phyloP scores from a whole-genome alignment of 2,888 invertebrate genomes.

The Eilema depressum region DNA sequence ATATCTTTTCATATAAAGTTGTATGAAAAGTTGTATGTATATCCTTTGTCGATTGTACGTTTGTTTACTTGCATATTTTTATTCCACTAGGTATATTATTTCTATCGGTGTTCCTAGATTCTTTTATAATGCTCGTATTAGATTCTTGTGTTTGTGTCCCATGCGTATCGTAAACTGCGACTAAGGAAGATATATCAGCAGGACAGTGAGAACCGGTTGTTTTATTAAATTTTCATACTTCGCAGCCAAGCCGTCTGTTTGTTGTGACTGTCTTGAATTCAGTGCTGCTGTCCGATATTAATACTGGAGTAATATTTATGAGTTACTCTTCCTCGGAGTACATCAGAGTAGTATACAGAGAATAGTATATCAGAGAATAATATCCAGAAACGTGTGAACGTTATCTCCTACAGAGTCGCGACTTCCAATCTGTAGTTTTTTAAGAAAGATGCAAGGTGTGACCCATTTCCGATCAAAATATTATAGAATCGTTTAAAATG shows the following conservation, averaged over 20 bases:
- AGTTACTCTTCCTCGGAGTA: neutral
- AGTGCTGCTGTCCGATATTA: neutral
- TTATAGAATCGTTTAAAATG: too few relatives aligned
- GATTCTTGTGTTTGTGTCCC: neutral
- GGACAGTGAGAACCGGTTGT: neutral
- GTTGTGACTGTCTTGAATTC: neutral
- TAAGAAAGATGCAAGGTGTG: too few relatives aligned
- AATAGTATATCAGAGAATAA: neutral
- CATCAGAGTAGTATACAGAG: too few relatives aligned
- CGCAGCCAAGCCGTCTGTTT: neutral
- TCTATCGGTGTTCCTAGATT: neutral
- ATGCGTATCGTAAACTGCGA: slow-evolving; percentile 12
- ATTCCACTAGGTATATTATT: neutral
- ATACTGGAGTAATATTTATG: slow-evolving; percentile 1
- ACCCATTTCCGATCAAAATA: too few relatives aligned
- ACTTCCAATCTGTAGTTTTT: neutral
- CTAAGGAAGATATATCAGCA: slow-evolving; percentile 4
- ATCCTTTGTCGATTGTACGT: too few relatives aligned
- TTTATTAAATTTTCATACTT: slow-evolving; percentile 21
- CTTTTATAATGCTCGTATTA: neutral
- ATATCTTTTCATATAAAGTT: too few relatives aligned
- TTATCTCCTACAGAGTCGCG: neutral
- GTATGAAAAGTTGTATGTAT: too few relatives aligned
- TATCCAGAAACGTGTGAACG: neutral
- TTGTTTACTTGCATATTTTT: neutral